phyloP scores from a whole-genome alignment of 2,797 vertebrate genomes.

The Gouania willdenowi region DNA sequence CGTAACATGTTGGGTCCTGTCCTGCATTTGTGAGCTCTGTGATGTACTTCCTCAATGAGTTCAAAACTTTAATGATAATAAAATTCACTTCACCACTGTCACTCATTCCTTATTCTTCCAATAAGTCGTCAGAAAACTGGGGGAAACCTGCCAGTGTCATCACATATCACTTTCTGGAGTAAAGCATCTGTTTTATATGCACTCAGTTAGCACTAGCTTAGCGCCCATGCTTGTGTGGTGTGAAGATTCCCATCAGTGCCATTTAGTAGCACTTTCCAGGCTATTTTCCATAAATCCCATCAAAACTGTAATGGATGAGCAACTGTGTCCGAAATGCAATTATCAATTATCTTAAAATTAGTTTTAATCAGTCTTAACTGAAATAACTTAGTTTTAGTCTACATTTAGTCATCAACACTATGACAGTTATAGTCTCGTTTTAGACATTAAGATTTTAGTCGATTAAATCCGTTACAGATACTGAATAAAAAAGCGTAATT shows the following conservation, averaged over 20 bases:
- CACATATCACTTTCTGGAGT: constrained; percentile 13
- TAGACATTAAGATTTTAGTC: no score
- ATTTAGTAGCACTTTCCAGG: constrained; percentile 44
- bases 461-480: no score
- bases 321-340: no score
- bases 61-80: constrained; percentile 74
- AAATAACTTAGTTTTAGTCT: no score
- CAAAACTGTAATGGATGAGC: constrained; percentile 36
- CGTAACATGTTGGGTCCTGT: constrained; percentile 58
- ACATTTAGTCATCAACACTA: no score
- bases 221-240: constrained; percentile 33
- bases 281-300: constrained; percentile 19
- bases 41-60: constrained; percentile 65
- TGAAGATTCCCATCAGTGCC: constrained; percentile 43
- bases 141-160: constrained; percentile 33
- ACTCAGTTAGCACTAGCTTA: constrained; percentile 54
- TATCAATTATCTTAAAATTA: no score
- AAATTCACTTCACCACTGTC: constrained; percentile 52
- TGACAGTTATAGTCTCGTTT: no score
- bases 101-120: constrained; percentile 11
- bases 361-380: no score
- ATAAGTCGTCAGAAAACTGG: constrained; percentile 12
- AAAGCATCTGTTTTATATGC: constrained; percentile 52
- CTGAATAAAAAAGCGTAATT: no score
- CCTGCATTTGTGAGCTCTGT: constrained; percentile 69